These are phyloP conservation scores for Drosophila affinis DNA, from an alignment of 2,888 invertebrate genomes.

Conservation along the genomic window DNA sequence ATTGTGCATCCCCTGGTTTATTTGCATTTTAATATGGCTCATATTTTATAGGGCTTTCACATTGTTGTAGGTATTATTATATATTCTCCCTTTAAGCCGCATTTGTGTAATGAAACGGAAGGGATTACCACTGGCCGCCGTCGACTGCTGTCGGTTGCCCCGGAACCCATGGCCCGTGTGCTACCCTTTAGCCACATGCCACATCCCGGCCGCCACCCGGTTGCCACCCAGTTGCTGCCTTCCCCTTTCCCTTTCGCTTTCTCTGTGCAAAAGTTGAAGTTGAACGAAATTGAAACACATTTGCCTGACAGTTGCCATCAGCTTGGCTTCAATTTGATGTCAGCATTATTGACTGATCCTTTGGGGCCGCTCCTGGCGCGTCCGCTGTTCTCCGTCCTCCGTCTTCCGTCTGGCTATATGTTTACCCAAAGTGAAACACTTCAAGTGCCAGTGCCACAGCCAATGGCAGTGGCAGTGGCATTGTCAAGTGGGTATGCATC, in stretches of 20 bases:
- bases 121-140: conserved; percentile 61
- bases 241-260: not conserved
- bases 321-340: conserved; percentile 70
- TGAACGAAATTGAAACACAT: conserved; percentile 65
- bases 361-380: conserved; percentile 37
- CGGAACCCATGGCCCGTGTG: conserved; percentile 1
- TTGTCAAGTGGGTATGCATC: conserved; percentile 3
- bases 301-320: conserved; percentile 66
- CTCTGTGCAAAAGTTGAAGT: conserved; percentile 27
- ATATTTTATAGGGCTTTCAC: conserved; percentile 42
- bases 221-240: conserved; percentile 12
- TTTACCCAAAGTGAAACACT: conserved; percentile 67
- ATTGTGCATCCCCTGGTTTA: conserved; percentile 19
- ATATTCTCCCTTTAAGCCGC: conserved; percentile 62
- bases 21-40: conserved; percentile 48
- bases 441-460: conserved; percentile 38
- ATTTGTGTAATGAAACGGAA: conserved; percentile 75
- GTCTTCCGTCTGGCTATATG: conserved; percentile 42
- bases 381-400: conserved; percentile 7
- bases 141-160: conserved; percentile 20
- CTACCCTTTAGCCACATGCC: conserved; percentile 39
- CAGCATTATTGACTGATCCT: conserved; percentile 76
- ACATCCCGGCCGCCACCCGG: not conserved
- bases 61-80: conserved; percentile 43
- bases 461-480: not conserved